Evolutionary conservation across 2,888 invertebrate genomes (phyloP), one percentile per base, ranked within the genome.

Genomic region (Cheilosia soror): DNA sequence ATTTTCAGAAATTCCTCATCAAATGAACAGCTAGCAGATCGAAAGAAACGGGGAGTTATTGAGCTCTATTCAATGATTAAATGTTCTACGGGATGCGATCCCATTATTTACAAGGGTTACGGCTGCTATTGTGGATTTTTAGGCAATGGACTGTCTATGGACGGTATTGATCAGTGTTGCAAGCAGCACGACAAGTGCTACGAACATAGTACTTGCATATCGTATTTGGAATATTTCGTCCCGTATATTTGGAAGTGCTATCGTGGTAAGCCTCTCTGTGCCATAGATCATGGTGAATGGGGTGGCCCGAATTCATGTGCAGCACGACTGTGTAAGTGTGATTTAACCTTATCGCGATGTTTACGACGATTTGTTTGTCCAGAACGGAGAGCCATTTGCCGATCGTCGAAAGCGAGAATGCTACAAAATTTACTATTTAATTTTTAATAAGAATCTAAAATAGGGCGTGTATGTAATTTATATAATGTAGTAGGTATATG

Each of bases 91-190:
- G 96, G 96, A 4, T 98, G 98, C 89, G 95, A 97, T 90, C 97
- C 97, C 0, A 91, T 97, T 2, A 93, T 94, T 7, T 97, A 96
- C 91, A 97, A 97, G 90, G 97, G 97, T 9, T 97, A 98, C 89
- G 97, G 97, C 2, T 98, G 97, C 91, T 98, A 96, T 91, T 98
- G 97, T 89, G 97, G 98, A 4, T 96, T 97, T 90, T 93, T 97
- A 2, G 97, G 97, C 0, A 95, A 96, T 0, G 97, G 97, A 7
- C 93, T 94, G 83, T 94, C 96, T 1, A 95, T 96, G 37, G 97
- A 97, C 91, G 96, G 95, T 27, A 97, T 97, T 85, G 97, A 89
- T 89, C 87, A 96, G 88, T 98, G 97, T 91, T 97, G 97, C 90
- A 95, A 95, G 89, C 94, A 95, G 90, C 98, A 98, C 91, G 97